Evolutionary conservation across 2,113 vertebrate species (phyloP), one percentile per base, ranked within the genome.

Genomic region (Erinaceus europaeus): DNA sequence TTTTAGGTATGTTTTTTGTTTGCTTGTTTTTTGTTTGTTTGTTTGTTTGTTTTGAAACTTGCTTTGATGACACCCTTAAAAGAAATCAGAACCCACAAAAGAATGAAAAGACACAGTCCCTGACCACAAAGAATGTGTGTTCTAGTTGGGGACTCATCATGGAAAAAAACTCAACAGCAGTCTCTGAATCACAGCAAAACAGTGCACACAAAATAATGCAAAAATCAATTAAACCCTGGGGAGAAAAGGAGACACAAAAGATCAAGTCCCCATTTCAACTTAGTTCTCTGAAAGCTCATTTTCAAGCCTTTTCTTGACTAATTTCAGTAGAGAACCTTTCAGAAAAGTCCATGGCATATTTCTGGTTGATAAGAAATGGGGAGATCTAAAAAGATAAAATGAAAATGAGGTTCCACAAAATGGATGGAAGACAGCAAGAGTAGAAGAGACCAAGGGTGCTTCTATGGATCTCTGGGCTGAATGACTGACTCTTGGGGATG

Each of bases 71-170:
- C 7, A 76, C n/a, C 62, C 18, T 86, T 72, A 79, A 64, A 83
- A 81, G 81, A 80, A 86, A 83, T 86, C 11, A 52, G n/a, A 59
- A 75, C 42, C n/a, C 18, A 10, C 75, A n/a, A 76, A 93, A 86
- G 50, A 67, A 50, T 67, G 27, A 84, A 85, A 73, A 86, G 38
- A 68, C 27, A 59, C 8, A 3, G 52, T 17, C 38, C 25, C 8
- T 73, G 38, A 86, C 67, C 44, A 59, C 55, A 71, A 73, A 84
- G 48, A 65, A 42, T 62, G 2, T 46, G 18, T 67, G 20, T 81
- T 86, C 36, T 91, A 74, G 77, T 20, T 57, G 76, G 29, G 38
- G 48, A 86, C 25, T 83, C 50, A 40, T 53, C 48, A 25, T 44
- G 57, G 59, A 72, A 64, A 82, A 69, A n/a, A 71, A 38, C 18